Conservation (phyloP, 2,113 vertebrate species). For the Charadrius vociferus region DNA sequence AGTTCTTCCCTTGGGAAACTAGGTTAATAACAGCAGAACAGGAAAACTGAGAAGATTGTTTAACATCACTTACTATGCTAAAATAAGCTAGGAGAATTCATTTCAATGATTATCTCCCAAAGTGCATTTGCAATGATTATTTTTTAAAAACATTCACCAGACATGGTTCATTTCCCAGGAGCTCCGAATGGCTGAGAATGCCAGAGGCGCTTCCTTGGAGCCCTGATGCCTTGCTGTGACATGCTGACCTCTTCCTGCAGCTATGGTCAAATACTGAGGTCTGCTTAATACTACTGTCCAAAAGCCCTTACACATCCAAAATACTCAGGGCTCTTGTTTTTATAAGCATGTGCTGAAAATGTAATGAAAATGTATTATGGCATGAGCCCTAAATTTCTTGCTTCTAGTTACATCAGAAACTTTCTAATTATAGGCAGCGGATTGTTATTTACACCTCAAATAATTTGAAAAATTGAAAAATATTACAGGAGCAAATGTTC, state of each 20-base stretch:
- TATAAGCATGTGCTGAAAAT: neutral
- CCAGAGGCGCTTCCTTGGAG: neutral
- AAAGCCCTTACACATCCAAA: neutral
- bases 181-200: neutral
- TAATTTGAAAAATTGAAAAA: neutral
- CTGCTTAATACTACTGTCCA: neutral
- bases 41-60: conserved; percentile 64
- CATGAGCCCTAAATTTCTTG: neutral
- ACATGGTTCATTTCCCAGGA: conserved; percentile 39
- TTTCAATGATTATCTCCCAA: conserved; percentile 64
- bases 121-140: conserved; percentile 58
- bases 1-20: conserved; percentile 50
- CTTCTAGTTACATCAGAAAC: neutral
- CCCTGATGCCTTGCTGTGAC: neutral
- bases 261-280: neutral
- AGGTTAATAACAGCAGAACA: conserved; percentile 63
- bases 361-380: neutral
- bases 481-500: neutral
- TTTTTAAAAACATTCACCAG: conserved; percentile 41
- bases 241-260: neutral
- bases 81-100: conserved; percentile 48
- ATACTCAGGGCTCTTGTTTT: neutral
- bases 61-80: conserved; percentile 58
- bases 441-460: neutral
- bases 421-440: neutral